Percentiles rank a stretch among this genome's conserved stretches.
Evolutionary conservation across 2,888 invertebrate species (phyloP).

Genomic region (Bursaphelenchus okinawaensis): DNA sequence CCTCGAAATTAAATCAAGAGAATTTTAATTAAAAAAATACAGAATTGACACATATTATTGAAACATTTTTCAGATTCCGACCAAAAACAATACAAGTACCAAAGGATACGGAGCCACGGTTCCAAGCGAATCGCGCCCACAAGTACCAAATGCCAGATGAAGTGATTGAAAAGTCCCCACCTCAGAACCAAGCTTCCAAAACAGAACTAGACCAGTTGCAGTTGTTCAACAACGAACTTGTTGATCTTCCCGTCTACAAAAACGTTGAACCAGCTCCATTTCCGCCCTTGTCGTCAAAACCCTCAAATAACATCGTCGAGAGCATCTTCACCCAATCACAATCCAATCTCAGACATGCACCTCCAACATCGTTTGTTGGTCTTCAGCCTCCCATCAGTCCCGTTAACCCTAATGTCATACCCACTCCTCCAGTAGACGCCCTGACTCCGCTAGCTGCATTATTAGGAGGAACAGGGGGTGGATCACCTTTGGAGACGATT

Average conservation of each 20-base stretch:
- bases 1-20: not conserved
- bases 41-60: no score
- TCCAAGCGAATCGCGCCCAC: not conserved
- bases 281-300: slow-evolving; percentile 13
- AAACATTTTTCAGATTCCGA: slow-evolving; percentile 16
- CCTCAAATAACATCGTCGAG: slow-evolving; percentile 39
- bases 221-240: not conserved
- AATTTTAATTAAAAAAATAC: not conserved
- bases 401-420: not conserved
- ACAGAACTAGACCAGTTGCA: not conserved
- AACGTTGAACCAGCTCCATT: slow-evolving; percentile 19
- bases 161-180: not conserved
- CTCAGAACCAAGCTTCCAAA: not conserved
- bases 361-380: slow-evolving; percentile 1
- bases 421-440: not conserved
- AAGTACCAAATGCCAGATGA: not conserved
- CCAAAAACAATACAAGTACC: slow-evolving; percentile 12
- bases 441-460: not conserved
- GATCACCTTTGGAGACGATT: slow-evolving; percentile 37
- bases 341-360: slow-evolving; percentile 18
- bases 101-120: slow-evolving; percentile 8
- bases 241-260: slow-evolving; percentile 7
- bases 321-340: slow-evolving; percentile 48
- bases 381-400: not conserved
- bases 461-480: slow-evolving; percentile 23